Conservation (phyloP, 2,113 vertebrate species). For the Microtus richardsoni region DNA sequence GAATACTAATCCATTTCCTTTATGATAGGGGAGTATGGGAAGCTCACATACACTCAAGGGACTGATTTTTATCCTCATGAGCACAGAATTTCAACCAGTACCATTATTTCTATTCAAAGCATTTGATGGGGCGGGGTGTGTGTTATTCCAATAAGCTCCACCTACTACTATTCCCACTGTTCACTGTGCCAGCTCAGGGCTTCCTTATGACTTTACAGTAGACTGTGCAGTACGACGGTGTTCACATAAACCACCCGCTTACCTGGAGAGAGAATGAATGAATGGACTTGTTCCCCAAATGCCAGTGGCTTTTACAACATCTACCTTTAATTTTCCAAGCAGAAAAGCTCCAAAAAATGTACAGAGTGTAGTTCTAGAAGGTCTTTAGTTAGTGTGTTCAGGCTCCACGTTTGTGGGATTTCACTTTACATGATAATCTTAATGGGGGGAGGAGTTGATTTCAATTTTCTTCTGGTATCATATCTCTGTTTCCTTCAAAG, state of each 20-base stretch:
- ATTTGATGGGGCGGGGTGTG: neutral
- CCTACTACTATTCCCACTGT: neutral
- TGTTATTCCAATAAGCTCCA: neutral
- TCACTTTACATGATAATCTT: neutral
- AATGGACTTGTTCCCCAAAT: neutral
- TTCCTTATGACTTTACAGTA: neutral
- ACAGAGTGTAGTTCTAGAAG: neutral
- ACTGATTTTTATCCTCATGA: neutral
- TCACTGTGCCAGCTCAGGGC: neutral
- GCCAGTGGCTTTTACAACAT: neutral
- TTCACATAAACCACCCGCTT: neutral
- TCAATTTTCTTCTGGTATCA: neutral
- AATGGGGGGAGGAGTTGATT: neutral
- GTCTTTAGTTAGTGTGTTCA: neutral
- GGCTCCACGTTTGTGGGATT: neutral
- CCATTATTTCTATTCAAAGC: neutral
- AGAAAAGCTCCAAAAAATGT: neutral
- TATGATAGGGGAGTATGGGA: neutral
- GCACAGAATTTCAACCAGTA: neutral
- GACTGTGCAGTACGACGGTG: neutral
- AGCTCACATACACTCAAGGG: neutral
- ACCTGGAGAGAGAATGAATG: neutral
- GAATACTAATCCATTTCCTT: neutral
- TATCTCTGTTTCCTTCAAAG: conserved; percentile 7
- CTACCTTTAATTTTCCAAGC: conserved; percentile 23